Evolutionary conservation across 2,113 vertebrate genomes (phyloP), one percentile per base, ranked within the genome.

Genomic region (Ammodytes marinus): DNA sequence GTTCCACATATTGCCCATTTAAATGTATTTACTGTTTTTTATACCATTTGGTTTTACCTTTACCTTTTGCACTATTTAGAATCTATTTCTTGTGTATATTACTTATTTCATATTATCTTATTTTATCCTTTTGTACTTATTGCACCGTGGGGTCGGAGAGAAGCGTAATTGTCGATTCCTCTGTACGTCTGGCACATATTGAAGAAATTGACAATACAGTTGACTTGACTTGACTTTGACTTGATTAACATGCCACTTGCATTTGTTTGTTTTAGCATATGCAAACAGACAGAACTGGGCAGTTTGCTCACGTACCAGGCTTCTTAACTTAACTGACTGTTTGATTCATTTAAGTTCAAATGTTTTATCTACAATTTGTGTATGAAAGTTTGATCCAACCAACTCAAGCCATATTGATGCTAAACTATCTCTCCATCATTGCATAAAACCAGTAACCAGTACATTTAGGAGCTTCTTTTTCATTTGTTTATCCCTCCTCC

Each of bases 301-400:
- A 81, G 45, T 76, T 53, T 83, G 61, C 12, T 69, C 72, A 83
- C 68, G 47, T 76, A 63, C 68, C 52, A 64, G 58, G n/a, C 15
- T 59, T 49, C 17, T 52, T 5, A 35, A 19, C 14, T 57, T 27
- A 53, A 15, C 57, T 27, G 12, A 11, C 42, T 64, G 52, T 40
- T 50, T 65, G 15, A 47, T 19, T 47, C 2, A 49, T 64, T 59
- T 9, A 43, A 2, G 11, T 11, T 63, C 55, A 61, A 14, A 64
- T 15, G 13, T 50, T 60, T 57, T 55, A 4, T 47, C 54, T 42
- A 61, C 13, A 37, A 27, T 35, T 84, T 69, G 6, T 43, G 35
- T 46, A 63, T 5, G 11, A 52, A 12, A 3, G 3, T 27, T 64
- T 37, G 10, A 52, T 61, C 40, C 19, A 52, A 45, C 45, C 14